Conservation (phyloP, 1,140 invertebrate species). For the Spodoptera frugiperda region DNA sequence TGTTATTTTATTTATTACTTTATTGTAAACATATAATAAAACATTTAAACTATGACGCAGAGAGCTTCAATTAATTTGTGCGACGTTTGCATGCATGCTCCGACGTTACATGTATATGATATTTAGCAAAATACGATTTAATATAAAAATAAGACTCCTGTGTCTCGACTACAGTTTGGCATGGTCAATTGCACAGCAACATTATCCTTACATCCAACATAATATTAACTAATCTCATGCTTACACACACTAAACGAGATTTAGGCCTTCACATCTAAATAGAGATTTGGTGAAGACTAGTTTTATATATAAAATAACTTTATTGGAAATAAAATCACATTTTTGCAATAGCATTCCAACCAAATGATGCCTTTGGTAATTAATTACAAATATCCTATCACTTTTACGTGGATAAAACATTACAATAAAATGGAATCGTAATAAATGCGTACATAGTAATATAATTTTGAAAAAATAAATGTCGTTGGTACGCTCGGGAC, state of each 20-base stretch:
- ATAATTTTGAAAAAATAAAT: neutral
- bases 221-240: slow-evolving; percentile 34
- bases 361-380: slow-evolving; percentile 38
- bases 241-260: slow-evolving; percentile 40
- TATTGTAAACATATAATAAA: slow-evolving; percentile 42
- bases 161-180: slow-evolving; percentile 43
- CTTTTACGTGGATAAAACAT: slow-evolving; percentile 10
- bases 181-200: slow-evolving; percentile 62
- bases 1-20: slow-evolving; percentile 47
- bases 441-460: slow-evolving; percentile 6
- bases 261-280: slow-evolving; percentile 60
- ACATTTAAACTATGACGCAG: slow-evolving; percentile 51
- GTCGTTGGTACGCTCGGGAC: neutral
- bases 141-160: slow-evolving; percentile 53
- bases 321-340: slow-evolving; percentile 37
- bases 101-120: slow-evolving; percentile 30
- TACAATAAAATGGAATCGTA: slow-evolving; percentile 27
- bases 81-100: slow-evolving; percentile 17
- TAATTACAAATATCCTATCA: slow-evolving; percentile 27
- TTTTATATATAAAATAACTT: slow-evolving; percentile 41
- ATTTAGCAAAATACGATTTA: slow-evolving; percentile 58
- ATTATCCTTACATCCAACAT: slow-evolving; percentile 44
- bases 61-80: slow-evolving; percentile 52
- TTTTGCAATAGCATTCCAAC: slow-evolving; percentile 26
- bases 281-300: slow-evolving; percentile 67